Conservation (phyloP, 2,113 vertebrate species). For the Carlito syrichta region DNA sequence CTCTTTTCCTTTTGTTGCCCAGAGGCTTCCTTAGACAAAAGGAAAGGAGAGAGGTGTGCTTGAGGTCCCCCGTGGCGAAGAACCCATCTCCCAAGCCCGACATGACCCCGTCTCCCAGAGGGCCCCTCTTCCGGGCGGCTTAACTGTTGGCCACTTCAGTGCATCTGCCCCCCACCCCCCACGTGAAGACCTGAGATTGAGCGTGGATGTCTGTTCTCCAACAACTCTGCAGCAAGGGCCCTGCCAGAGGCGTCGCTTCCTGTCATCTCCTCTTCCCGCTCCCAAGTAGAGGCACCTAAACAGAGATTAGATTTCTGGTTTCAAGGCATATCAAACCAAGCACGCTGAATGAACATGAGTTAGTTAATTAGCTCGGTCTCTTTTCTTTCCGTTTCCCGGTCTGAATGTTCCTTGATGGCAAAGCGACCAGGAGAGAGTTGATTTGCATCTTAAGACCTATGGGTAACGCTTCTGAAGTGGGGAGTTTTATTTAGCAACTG, state of each 20-base stretch:
- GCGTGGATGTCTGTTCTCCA: conserved; percentile 77
- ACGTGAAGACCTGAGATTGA: conserved; percentile 86
- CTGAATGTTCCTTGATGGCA: conserved; percentile 32
- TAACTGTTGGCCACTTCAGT: background rate
- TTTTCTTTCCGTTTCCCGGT: conserved; percentile 57
- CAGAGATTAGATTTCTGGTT: conserved; percentile 75
- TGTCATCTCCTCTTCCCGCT: conserved; percentile 70
- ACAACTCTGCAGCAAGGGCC: conserved; percentile 57
- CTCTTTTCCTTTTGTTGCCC: conserved; percentile 7
- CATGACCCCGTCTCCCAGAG: background rate
- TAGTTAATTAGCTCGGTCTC: conserved; percentile 20
- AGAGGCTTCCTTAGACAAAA: conserved; percentile 6
- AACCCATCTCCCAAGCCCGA: background rate
- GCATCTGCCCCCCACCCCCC: background rate
- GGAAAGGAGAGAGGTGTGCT: background rate
- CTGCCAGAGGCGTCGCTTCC: conserved; percentile 65
- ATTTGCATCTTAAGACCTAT: conserved; percentile 69
- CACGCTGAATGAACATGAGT: conserved; percentile 53
- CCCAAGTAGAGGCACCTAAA: conserved; percentile 81
- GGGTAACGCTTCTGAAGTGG: conserved; percentile 62
- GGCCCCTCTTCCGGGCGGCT: background rate
- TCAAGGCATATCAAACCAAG: conserved; percentile 75
- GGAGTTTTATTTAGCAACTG: conserved; percentile 87
- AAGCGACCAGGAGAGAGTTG: conserved; percentile 66
- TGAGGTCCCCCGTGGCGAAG: background rate